Conservation (phyloP, 2,113 vertebrate species). For the Eulemur rufifrons region DNA sequence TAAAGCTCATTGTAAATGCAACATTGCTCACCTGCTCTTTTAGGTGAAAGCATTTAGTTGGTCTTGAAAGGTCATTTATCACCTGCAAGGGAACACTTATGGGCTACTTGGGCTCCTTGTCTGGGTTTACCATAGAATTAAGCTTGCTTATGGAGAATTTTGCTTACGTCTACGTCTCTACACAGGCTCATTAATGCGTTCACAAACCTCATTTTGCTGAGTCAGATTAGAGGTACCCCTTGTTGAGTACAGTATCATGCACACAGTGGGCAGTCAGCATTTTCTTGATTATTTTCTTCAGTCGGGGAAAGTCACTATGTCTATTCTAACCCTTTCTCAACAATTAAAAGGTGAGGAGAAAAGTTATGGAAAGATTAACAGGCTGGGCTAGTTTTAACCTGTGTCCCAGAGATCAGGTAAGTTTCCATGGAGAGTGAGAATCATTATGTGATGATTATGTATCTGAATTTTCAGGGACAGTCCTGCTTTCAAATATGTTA, state of each 20-base stretch:
- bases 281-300: conserved; percentile 54
- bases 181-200: conserved; percentile 46
- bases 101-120: conserved; percentile 40
- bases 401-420: not conserved
- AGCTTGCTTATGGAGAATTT: conserved; percentile 57
- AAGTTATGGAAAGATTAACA: not conserved
- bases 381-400: not conserved
- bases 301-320: not conserved
- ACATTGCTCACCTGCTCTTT: conserved; percentile 36
- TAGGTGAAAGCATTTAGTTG: conserved; percentile 52
- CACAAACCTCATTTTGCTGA: conserved; percentile 68
- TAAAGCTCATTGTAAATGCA: conserved; percentile 28
- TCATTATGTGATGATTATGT: not conserved
- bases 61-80: conserved; percentile 69
- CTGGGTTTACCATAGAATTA: conserved; percentile 59
- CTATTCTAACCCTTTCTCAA: conserved; percentile 2
- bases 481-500: not conserved
- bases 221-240: conserved; percentile 16
- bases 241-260: not conserved
- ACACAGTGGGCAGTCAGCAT: conserved; percentile 54
- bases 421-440: not conserved
- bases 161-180: conserved; percentile 59
- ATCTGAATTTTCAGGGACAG: conserved; percentile 2
- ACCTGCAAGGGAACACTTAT: conserved; percentile 28
- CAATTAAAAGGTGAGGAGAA: not conserved